These are phyloP conservation scores for Aleiodes alternator DNA, from an alignment of 2,888 invertebrate species.

Conservation along the genomic window DNA sequence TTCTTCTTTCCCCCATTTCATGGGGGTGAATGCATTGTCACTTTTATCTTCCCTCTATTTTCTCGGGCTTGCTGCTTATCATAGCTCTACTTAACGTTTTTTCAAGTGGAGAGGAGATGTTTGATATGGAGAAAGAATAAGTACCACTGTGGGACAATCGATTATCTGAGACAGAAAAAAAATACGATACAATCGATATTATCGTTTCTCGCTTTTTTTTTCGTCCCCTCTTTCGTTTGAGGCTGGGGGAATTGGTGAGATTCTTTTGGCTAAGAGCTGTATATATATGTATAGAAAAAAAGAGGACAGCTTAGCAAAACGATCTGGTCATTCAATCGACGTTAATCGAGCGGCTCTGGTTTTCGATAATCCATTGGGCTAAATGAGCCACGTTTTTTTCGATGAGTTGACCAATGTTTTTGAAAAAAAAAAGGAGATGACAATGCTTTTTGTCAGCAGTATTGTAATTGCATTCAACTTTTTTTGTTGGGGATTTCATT, in stretches of 20 bases:
- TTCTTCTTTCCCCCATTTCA: no score
- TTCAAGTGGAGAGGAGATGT: conserved; percentile 2
- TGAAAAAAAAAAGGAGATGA: neutral
- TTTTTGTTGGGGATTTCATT: neutral
- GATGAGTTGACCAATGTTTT: conserved; percentile 18
- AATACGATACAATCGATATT: conserved; percentile 25
- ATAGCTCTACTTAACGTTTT: neutral
- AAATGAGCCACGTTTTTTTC: conserved; percentile 9
- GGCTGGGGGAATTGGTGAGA: neutral
- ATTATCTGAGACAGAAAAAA: conserved; percentile 2
- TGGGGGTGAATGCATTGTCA: no score
- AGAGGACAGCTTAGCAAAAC: conserved; percentile 1
- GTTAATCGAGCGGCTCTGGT: conserved; percentile 26
- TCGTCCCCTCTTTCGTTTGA: neutral
- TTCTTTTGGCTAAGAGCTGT: neutral
- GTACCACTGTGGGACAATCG: conserved; percentile 31
- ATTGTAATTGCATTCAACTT: conserved; percentile 22
- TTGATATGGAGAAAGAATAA: conserved; percentile 13
- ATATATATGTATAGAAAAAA: neutral
- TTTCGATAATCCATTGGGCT: conserved; percentile 32
- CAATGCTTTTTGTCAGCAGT: conserved; percentile 13
- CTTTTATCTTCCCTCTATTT: no score
- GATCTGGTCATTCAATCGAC: conserved; percentile 36
- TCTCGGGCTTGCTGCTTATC: no score
- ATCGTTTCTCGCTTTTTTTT: conserved; percentile 21